Conservation (phyloP, 2,113 vertebrate genomes). For the Pyxicephalus adspersus region DNA sequence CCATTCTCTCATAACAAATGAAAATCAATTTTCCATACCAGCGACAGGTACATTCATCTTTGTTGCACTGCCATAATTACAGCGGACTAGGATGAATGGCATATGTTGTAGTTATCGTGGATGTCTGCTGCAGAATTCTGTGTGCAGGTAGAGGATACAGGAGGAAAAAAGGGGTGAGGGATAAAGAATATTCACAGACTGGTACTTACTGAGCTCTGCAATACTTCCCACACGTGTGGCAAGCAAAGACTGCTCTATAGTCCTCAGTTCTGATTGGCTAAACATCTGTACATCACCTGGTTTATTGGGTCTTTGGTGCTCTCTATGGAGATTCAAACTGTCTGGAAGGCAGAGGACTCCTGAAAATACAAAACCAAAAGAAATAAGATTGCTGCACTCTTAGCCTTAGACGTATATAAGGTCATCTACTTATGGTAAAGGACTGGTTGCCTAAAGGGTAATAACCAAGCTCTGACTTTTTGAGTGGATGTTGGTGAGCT, state of each 20-base stretch:
- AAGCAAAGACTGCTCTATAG: constrained; percentile 91
- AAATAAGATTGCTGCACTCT: constrained; percentile 53
- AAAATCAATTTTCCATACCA: constrained; percentile 21
- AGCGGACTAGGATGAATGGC: constrained; percentile 36
- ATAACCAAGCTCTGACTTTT: too few species aligned
- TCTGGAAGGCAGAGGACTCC: constrained; percentile 94
- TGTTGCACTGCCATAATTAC: constrained; percentile 41
- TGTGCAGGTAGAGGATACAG: background rate
- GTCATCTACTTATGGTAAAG: constrained; percentile 25
- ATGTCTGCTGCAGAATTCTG: constrained; percentile 29
- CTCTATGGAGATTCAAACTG: constrained; percentile 87
- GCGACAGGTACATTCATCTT: constrained; percentile 37
- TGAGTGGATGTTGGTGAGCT: too few species aligned
- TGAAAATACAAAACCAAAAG: constrained; percentile 62
- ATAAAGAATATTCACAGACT: constrained; percentile 37
- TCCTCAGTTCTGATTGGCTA: constrained; percentile 91
- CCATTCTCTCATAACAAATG: background rate
- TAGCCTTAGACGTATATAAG: constrained; percentile 11
- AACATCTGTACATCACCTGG: constrained; percentile 85
- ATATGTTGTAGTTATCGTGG: constrained; percentile 38
- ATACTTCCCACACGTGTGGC: constrained; percentile 95
- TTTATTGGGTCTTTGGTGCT: constrained; percentile 86
- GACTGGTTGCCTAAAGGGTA: background rate
- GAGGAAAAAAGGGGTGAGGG: background rate
- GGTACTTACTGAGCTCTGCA: constrained; percentile 93